Percentiles rank a stretch among this genome's conserved stretches.
phyloP scores from a whole-genome alignment of 2,113 vertebrate genomes.

The Tragelaphus buxtoni region DNA sequence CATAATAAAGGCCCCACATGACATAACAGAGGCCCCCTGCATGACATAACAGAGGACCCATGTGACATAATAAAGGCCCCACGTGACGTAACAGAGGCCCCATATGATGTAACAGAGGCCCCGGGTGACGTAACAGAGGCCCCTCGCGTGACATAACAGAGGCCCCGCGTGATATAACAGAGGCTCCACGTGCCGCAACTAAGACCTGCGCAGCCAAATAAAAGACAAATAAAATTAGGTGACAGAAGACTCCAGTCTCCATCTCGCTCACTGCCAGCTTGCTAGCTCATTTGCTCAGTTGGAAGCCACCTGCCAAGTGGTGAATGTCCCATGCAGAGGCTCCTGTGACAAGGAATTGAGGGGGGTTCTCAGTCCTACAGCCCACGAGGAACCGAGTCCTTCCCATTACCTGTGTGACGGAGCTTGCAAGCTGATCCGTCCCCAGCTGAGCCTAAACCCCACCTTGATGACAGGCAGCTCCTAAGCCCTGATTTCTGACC shows the following conservation, averaged over 20 bases:
- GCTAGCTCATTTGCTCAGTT: not conserved
- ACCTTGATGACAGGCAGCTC: not conserved
- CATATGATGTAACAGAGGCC: accelerated
- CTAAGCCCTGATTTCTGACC: not conserved
- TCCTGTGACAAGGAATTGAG: not conserved
- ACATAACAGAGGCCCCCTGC: accelerated
- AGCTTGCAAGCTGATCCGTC: not conserved
- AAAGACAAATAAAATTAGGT: not conserved
- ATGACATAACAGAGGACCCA: accelerated
- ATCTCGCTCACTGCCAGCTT: not conserved
- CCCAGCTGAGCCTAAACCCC: not conserved
- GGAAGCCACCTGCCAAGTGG: not conserved
- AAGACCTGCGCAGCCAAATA: not conserved
- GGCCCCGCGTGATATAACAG: accelerated
- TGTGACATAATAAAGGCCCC: accelerated
- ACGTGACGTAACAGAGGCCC: accelerated
- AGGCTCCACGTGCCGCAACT: not conserved
- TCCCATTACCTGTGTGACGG: not conserved
- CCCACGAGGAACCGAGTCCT: not conserved
- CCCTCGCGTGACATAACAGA: accelerated
- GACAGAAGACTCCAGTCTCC: not conserved
- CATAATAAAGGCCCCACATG: accelerated
- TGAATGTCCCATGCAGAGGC: not conserved
- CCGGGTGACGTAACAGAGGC: no score
- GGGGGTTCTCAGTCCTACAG: not conserved